A percentile compares a stretch with the other conserved stretches of the same genome.
Conservation (phyloP, 2,797 vertebrate genomes). For the Mus minutoides region DNA sequence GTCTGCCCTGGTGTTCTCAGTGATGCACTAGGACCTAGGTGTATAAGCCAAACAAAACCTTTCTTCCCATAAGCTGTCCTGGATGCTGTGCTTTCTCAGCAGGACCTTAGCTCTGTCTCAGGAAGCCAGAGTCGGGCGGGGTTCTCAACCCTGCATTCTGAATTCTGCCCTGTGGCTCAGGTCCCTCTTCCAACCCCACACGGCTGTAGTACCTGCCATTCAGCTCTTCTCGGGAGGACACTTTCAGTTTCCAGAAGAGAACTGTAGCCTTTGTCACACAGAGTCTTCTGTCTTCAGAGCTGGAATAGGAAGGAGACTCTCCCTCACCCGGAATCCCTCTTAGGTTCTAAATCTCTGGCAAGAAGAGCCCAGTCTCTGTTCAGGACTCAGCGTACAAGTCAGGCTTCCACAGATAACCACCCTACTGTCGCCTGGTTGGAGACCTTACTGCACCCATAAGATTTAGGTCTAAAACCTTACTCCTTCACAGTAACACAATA, state of each 20-base stretch:
- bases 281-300: neutral
- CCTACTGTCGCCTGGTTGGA: neutral
- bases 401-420: neutral
- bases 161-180: neutral
- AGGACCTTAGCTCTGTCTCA: neutral
- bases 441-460: neutral
- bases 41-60: neutral
- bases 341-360: neutral
- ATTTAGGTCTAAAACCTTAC: neutral
- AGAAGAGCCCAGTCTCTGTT: neutral
- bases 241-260: neutral
- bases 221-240: neutral
- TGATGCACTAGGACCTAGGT: neutral
- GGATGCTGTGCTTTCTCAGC: neutral
- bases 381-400: neutral
- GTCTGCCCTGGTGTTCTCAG: neutral
- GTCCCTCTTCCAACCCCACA: neutral
- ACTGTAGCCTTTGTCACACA: neutral
- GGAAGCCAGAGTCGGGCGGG: neutral
- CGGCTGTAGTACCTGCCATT: fast-evolving
- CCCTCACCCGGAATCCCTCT: neutral
- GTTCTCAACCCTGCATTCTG: neutral
- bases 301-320: neutral
- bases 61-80: neutral
- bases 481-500: neutral